Evolutionary conservation across 2,113 vertebrate species (phyloP), one percentile per base, ranked within the genome.

Genomic region (Piprites chloris): DNA sequence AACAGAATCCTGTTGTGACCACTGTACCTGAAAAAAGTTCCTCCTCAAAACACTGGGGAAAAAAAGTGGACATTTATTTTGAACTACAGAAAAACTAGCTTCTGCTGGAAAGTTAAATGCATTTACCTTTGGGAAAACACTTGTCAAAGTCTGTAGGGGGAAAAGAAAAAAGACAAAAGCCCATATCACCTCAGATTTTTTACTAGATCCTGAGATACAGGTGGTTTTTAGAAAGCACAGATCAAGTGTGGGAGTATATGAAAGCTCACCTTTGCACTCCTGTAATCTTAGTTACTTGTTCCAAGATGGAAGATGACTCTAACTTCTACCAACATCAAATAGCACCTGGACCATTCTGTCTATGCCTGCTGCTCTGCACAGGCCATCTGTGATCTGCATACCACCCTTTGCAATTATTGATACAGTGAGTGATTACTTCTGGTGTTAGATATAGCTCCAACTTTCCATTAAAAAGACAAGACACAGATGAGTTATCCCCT

Each of bases 321-420:
- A 49, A 85, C 92, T 95, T 92, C 83, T 56, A 81, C 65, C 44
- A 81, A 75, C 66, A 90, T 92, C 79, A 95, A 46, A 55, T 69
- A 95, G 66, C 93, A 95, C 93, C 94, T 95, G 93, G 83, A 56
- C 80, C 47, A 35, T 96, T 90, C 85, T 93, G 68, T 74, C 85
- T 75, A 28, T 65, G 82, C 82, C 90, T 93, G 75, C 82, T 96
- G 85, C 72, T 95, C 79, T 79, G 61, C 69, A 85, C 75, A 88
- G 82, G 30, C 90, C 88, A 96, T 92, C 85, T 93, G 92, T 91
- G 90, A 77, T 88, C 63, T 61, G 63, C 85, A 72, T 87, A 78
- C 47, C 68, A 81, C 63, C 65, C 73, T 89, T 89, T 92, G 72
- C 65, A 92, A 56, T 93, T 95, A 84, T 74, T 75, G 91, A 78